Conservation (phyloP, 2,888 invertebrate genomes). For the Notodonta dromedarius region DNA sequence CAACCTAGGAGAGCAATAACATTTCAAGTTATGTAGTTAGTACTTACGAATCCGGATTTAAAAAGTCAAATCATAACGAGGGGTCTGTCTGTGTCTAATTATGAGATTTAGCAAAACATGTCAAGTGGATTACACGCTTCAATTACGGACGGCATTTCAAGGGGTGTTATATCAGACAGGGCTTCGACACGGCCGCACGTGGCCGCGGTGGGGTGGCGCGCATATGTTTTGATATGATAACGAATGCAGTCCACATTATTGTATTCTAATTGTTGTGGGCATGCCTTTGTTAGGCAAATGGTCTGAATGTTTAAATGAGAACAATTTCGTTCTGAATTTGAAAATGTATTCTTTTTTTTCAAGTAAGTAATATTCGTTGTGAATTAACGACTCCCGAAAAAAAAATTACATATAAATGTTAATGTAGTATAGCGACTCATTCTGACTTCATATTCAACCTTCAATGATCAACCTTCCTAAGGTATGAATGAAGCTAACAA, state of each 20-base stretch:
- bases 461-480: no score
- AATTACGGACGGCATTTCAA: constrained; percentile 56
- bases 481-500: no score
- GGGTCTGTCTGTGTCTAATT: constrained; percentile 72
- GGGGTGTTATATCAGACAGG: constrained; percentile 56
- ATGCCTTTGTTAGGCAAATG: constrained; percentile 35
- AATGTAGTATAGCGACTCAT: no score
- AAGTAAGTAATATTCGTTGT: no score
- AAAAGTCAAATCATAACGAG: constrained; percentile 31
- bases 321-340: not conserved
- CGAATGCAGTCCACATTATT: constrained; percentile 49
- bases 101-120: constrained; percentile 79
- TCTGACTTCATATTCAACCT: no score
- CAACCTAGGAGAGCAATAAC: no score
- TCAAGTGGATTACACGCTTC: constrained; percentile 78
- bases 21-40: not conserved
- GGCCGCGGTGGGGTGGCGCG: constrained; percentile 48
- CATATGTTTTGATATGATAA: constrained; percentile 80
- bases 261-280: constrained; percentile 60
- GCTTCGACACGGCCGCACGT: constrained; percentile 57
- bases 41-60: not conserved
- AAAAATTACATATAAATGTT: no score
- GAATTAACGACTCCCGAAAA: no score
- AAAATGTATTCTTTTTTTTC: no score
- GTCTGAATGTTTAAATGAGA: not conserved